These are phyloP conservation scores for Decapterus maruadsi DNA, from an alignment of 2,797 vertebrate species.

Conservation along the genomic window DNA sequence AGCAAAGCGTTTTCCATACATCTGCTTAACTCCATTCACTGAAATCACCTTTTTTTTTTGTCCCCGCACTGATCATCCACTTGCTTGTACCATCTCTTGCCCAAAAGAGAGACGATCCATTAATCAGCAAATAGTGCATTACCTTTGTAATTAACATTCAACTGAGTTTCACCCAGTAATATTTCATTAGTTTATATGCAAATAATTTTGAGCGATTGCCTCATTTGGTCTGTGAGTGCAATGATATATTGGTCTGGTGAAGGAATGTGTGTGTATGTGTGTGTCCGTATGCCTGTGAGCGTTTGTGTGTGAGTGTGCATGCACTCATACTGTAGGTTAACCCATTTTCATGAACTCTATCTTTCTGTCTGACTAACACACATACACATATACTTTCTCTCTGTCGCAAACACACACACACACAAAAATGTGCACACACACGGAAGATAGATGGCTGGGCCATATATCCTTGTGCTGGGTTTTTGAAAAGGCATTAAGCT, in stretches of 20 bases:
- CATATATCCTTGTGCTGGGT: constrained; percentile 65
- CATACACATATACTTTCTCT: constrained; percentile 17
- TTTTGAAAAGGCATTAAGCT: constrained; percentile 77
- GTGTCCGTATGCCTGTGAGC: not conserved
- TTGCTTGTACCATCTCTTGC: constrained; percentile 69
- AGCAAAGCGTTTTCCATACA: constrained; percentile 43
- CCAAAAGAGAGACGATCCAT: constrained; percentile 93
- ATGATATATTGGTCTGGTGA: constrained; percentile 91
- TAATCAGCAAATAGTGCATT: constrained; percentile 99
- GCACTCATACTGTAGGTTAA: constrained; percentile 58
- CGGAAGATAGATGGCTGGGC: constrained; percentile 75
- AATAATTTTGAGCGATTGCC: constrained; percentile 98
- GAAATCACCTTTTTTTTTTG: constrained; percentile 48
- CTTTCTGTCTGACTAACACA: constrained; percentile 32
- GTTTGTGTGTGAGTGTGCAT: constrained; percentile 11
- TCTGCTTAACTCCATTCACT: constrained; percentile 59
- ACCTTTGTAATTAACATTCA: constrained; percentile 96
- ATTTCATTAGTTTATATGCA: constrained; percentile 97
- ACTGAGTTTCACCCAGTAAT: constrained; percentile 96
- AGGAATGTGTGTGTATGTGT: constrained; percentile 42
- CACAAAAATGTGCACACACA: constrained; percentile 18
- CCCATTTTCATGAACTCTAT: constrained; percentile 66
- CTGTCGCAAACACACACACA: constrained; percentile 20
- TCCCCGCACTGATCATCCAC: constrained; percentile 65
- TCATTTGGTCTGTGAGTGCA: constrained; percentile 93